phyloP scores from a whole-genome alignment of 2,113 vertebrate genomes.

The Myrmophylax atrothorax region DNA sequence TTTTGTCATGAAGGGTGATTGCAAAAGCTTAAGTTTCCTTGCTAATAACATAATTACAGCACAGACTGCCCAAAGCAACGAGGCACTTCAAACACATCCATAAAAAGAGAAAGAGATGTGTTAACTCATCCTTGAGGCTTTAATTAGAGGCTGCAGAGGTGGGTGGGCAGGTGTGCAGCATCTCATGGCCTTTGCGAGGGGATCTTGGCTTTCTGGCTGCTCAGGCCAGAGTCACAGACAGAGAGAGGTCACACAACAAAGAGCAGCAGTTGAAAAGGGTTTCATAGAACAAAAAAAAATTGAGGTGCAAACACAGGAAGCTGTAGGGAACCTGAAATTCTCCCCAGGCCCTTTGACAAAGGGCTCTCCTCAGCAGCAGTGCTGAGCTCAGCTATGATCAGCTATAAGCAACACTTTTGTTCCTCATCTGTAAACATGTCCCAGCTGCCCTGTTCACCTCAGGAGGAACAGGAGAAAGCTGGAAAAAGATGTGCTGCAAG shows the following conservation, averaged over 20 bases:
- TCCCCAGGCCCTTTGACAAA: neutral
- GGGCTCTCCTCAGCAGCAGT: neutral
- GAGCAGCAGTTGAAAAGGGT: neutral
- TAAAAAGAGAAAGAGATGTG: neutral
- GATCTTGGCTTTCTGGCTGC: neutral
- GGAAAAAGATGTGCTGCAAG: neutral
- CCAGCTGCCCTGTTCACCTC: neutral
- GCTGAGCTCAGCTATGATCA: neutral
- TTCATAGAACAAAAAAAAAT: neutral
- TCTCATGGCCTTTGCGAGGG: neutral
- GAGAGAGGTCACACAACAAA: neutral
- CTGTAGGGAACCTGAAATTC: neutral
- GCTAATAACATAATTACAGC: neutral
- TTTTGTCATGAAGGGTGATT: neutral
- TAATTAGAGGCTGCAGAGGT: neutral
- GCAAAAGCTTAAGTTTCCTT: neutral
- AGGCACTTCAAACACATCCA: neutral
- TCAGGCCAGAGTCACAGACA: neutral
- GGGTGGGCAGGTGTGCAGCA: neutral
- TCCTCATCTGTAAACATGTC: fast-evolving
- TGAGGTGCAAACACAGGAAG: neutral
- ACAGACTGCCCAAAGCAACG: neutral
- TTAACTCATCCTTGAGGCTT: neutral
- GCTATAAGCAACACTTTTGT: fast-evolving
- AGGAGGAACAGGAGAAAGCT: neutral